Conservation (phyloP, 1,140 invertebrate species). For the Solenopsis invicta region DNA sequence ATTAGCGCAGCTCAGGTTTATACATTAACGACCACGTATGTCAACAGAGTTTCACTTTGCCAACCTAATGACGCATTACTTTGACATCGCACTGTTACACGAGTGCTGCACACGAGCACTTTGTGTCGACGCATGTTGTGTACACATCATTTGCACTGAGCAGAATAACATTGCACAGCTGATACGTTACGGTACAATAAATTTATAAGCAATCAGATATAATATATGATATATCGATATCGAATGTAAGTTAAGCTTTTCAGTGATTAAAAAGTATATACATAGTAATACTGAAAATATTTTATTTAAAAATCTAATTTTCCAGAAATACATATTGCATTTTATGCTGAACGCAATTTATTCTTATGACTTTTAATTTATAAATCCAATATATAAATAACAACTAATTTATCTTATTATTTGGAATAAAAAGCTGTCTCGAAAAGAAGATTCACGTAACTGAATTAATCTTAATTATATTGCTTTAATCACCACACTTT, state of each 20-base stretch:
- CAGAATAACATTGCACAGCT: constrained; percentile 24
- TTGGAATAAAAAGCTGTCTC: neutral
- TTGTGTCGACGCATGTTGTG: constrained; percentile 24
- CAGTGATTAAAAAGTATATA: neutral
- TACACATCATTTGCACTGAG: constrained; percentile 7
- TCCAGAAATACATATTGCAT: neutral
- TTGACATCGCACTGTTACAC: constrained; percentile 35
- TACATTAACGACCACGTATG: constrained; percentile 58
- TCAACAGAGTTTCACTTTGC: constrained; percentile 57
- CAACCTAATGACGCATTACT: constrained; percentile 54
- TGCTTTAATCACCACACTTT: neutral
- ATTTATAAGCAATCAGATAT: neutral
- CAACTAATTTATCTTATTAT: constrained; percentile 10
- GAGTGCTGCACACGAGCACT: constrained; percentile 17
- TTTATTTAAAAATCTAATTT: neutral
- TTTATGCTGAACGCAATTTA: neutral
- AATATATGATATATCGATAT: constrained; percentile 6
- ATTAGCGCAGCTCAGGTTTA: constrained; percentile 54
- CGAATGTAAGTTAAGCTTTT: neutral
- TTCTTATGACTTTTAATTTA: neutral
- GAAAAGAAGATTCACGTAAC: neutral
- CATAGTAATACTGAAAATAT: neutral
- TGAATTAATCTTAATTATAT: constrained; percentile 25
- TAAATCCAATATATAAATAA: neutral
- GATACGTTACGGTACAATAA: neutral